A percentile compares a stretch with the other conserved stretches of the same genome.
These are phyloP conservation scores for Tetraneura akinire DNA, from an alignment of 1,140 invertebrate genomes.

Conservation along the genomic window DNA sequence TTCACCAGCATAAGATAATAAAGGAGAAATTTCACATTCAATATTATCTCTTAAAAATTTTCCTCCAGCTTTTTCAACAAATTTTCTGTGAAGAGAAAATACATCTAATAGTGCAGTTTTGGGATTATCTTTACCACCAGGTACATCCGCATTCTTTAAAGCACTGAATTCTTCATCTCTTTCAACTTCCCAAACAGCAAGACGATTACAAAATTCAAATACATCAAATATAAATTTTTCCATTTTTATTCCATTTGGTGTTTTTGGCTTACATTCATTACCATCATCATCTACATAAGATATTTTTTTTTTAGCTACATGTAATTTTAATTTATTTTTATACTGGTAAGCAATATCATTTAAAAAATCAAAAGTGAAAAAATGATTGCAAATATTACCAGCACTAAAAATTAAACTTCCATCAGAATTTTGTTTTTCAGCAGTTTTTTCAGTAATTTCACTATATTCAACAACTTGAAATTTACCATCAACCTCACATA, in stretches of 20 bases:
- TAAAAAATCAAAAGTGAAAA: slow-evolving; percentile 88
- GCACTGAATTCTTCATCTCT: slow-evolving; percentile 95
- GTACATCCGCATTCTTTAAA: slow-evolving; percentile 88
- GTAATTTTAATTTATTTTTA: slow-evolving; percentile 79
- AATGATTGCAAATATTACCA: slow-evolving; percentile 98
- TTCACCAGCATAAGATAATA: slow-evolving; percentile 89
- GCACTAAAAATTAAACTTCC: slow-evolving; percentile 87
- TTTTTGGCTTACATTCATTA: slow-evolving; percentile 71
- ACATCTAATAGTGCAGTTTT: slow-evolving; percentile 81
- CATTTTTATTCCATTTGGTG: slow-evolving; percentile 95
- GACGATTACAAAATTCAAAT: slow-evolving; percentile 87
- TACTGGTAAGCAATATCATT: slow-evolving; percentile 65
- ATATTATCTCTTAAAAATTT: slow-evolving; percentile 64
- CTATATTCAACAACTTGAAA: slow-evolving; percentile 98
- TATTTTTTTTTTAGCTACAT: slow-evolving; percentile 98
- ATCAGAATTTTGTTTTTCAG: slow-evolving; percentile 76
- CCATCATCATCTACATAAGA: slow-evolving; percentile 79
- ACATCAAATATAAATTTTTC: slow-evolving; percentile 99
- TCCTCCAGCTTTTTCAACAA: slow-evolving; percentile 83
- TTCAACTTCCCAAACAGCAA: slow-evolving; percentile 91
- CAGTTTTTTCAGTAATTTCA: slow-evolving; percentile 86
- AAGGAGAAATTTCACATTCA: slow-evolving; percentile 86
- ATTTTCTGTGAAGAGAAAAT: slow-evolving; percentile 78
- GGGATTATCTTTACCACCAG: slow-evolving; percentile 82
- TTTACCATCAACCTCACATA: slow-evolving; percentile 84